phyloP scores from a whole-genome alignment of 2,113 vertebrate genomes.

The Beaufortia kweichowensis region DNA sequence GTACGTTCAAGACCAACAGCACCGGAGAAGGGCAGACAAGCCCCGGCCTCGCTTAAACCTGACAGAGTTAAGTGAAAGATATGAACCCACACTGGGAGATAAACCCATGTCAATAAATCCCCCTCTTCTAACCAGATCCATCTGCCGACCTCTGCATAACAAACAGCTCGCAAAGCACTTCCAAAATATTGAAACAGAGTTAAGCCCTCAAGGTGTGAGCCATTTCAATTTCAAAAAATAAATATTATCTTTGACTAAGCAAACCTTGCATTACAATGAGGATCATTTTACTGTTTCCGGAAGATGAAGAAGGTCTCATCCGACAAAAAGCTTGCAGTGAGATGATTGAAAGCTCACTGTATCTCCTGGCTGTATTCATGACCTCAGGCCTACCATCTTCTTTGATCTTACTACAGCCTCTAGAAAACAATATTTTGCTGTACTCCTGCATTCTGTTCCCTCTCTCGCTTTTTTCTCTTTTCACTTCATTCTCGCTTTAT shows the following conservation, averaged over 20 bases:
- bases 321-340: slow-evolving; percentile 15
- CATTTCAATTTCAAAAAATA: slow-evolving; percentile 77
- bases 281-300: slow-evolving; percentile 57
- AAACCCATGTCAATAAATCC: slow-evolving; percentile 41
- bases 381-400: slow-evolving; percentile 7
- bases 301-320: background rate
- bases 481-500: slow-evolving; percentile 64
- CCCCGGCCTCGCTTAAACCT: slow-evolving; percentile 24
- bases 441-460: slow-evolving; percentile 18
- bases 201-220: slow-evolving; percentile 70
- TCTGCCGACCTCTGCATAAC: slow-evolving; percentile 47
- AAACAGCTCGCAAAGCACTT: slow-evolving; percentile 48
- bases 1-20: slow-evolving; percentile 39
- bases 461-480: slow-evolving; percentile 24
- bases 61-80: slow-evolving; percentile 35
- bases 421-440: slow-evolving; percentile 40
- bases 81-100: slow-evolving; percentile 31
- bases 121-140: slow-evolving; percentile 41
- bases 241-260: slow-evolving; percentile 76
- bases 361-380: slow-evolving; percentile 32
- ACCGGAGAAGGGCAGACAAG: slow-evolving; percentile 42
- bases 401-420: slow-evolving; percentile 24
- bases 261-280: slow-evolving; percentile 72
- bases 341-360: slow-evolving; percentile 16
- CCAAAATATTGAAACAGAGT: slow-evolving; percentile 58